phyloP scores from a whole-genome alignment of 2,797 vertebrate genomes.

The Amblyopsis hoosieri region DNA sequence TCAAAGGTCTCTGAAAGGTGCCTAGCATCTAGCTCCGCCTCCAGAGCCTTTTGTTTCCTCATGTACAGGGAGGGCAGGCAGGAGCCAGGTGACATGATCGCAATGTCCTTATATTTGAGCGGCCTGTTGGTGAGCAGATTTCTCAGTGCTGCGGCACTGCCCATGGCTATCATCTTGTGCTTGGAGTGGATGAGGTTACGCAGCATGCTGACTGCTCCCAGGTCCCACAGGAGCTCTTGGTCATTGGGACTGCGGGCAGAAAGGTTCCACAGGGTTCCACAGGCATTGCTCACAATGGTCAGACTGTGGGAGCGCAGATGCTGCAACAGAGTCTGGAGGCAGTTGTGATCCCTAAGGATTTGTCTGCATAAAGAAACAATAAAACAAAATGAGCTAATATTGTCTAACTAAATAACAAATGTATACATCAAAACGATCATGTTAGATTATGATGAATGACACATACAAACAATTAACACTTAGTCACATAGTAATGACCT shows the following conservation, averaged over 20 bases:
- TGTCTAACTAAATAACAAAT: no score
- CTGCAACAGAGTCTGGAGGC: constrained; percentile 95
- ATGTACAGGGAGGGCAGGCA: constrained; percentile 95
- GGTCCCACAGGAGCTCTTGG: constrained; percentile 98
- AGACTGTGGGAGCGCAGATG: constrained; percentile 97
- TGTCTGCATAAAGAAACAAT: constrained; percentile 75
- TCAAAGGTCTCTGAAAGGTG: constrained; percentile 93
- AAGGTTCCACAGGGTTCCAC: constrained; percentile 98
- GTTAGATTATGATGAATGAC: not conserved
- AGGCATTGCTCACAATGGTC: constrained; percentile 98
- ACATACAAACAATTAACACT: not conserved
- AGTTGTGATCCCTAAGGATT: constrained; percentile 94
- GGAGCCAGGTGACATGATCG: constrained; percentile 89
- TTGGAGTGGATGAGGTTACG: constrained; percentile 98
- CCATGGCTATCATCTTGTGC: constrained; percentile 99
- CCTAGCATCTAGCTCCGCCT: constrained; percentile 93
- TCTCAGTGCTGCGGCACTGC: constrained; percentile 92
- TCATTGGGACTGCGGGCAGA: constrained; percentile 91
- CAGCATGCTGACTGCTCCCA: constrained; percentile 96
- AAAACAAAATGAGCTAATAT: constrained; percentile 1
- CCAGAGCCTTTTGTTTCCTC: constrained; percentile 95
- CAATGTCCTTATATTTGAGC: constrained; percentile 88
- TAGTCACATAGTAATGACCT: not conserved
- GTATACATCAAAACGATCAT: no score
- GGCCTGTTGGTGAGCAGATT: constrained; percentile 96